Evolutionary conservation across 2,888 invertebrate species (phyloP), one percentile per base, ranked within the genome.

Genomic region (Emmelina monodactyla): DNA sequence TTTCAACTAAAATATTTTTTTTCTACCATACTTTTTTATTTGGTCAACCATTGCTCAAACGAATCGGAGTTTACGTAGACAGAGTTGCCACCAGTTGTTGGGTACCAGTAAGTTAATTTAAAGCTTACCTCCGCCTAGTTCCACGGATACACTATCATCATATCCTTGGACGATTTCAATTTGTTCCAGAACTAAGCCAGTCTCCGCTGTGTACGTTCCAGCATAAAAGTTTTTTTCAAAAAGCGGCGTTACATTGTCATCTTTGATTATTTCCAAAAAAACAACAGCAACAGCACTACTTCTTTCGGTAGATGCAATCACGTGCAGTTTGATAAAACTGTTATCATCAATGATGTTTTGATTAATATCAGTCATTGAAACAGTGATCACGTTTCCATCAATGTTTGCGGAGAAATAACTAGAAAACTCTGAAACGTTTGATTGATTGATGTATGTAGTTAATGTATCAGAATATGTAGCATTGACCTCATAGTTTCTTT

Each of bases 251-350:
- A 51, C 38, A 12, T 45, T 50, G 35, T 73, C 73, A 12, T 71
- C 58, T 39, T 69, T 69, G 34, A 71, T 48, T 31, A 73, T 62
- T 29, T 65, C 62, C 15, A 73, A 47, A n/a, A 53, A 55, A 14
- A 69, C 57, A 34, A 65, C 44, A 22, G 64, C 43, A 2, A 46
- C 49, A 5, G 63, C 51, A 2, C 46, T 39, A 40, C 55, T 64
- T 28, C 42, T 42, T 9, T 41, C 49, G 28, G 50, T 56, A 12
- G 50, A 49, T 9, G 62, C 72, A 1, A 48, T 39, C 2, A 73
- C 45, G 51, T 59, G 50, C 14, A 72, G 42, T 29, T 49, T 51
- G 25, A 73, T 51, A 28, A 61, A 53, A 30, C 40, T 62, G 38
- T 71, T 70, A 14, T 52, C 45, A 31, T 51, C 45, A 40, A 72